A percentile compares a stretch with the other conserved stretches of the same genome.
Evolutionary conservation across 2,888 invertebrate genomes (phyloP).

Genomic region (Chelonus formosanus): DNA sequence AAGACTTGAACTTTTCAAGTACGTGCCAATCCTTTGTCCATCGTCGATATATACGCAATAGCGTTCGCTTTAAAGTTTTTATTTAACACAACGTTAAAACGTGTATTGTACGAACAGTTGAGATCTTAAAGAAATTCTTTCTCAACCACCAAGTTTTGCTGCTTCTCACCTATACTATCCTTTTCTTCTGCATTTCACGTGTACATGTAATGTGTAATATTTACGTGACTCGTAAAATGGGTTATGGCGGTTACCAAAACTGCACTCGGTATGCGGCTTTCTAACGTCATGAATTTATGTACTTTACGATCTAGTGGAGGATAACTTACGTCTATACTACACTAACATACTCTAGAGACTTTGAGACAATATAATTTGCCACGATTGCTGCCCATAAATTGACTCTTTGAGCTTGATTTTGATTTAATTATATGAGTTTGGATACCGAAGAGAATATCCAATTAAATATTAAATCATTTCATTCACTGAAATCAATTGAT

Average conservation of each 20-base stretch:
- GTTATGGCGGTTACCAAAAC: constrained; percentile 34
- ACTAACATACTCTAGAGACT: constrained; percentile 2
- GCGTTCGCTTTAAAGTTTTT: constrained; percentile 33
- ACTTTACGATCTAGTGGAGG: constrained; percentile 1
- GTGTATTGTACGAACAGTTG: constrained; percentile 8
- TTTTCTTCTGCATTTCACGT: constrained; percentile 43
- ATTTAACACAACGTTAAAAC: constrained; percentile 32
- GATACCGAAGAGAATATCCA: no score
- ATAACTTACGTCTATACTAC: constrained; percentile 9
- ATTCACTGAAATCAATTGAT: no score
- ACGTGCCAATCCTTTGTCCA: constrained; percentile 37
- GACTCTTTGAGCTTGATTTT: no score
- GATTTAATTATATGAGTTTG: no score
- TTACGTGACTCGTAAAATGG: constrained; percentile 46
- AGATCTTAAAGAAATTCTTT: constrained; percentile 32
- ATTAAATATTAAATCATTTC: no score
- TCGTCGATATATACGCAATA: constrained; percentile 24
- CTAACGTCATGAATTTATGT: constrained; percentile 27
- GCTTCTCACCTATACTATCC: constrained; percentile 27
- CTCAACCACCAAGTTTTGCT: constrained; percentile 9
- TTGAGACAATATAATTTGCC: no score
- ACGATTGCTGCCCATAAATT: no score
- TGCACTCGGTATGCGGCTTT: constrained; percentile 26
- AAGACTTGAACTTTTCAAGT: constrained; percentile 29
- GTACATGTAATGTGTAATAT: constrained; percentile 48